Percentiles rank a stretch among this genome's conserved stretches.
phyloP scores from a whole-genome alignment of 2,888 invertebrate species.

The Zhuqinia jingwanae region DNA sequence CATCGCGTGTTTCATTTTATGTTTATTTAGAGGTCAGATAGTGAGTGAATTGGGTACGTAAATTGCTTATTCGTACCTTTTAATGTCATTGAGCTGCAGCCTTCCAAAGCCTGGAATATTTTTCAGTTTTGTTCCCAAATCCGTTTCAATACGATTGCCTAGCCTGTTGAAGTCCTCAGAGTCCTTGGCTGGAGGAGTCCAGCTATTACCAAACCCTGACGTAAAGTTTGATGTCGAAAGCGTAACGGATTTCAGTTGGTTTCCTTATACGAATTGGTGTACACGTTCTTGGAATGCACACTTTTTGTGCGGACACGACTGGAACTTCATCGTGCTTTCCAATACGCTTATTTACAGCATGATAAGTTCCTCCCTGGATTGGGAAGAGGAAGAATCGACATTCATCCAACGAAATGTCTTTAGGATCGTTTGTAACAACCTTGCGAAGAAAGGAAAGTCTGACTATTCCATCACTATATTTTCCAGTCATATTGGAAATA shows the following conservation, averaged over 20 bases:
- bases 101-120: slow-evolving; percentile 88
- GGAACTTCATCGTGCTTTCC: slow-evolving; percentile 90
- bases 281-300: slow-evolving; percentile 86
- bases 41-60: too few species aligned
- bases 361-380: slow-evolving; percentile 90
- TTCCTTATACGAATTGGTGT: slow-evolving; percentile 80
- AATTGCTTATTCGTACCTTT: slow-evolving; percentile 81
- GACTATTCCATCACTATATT: slow-evolving; percentile 88
- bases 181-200: slow-evolving; percentile 87
- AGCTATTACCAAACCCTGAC: slow-evolving; percentile 89
- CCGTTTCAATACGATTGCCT: slow-evolving; percentile 85
- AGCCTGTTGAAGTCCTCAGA: slow-evolving; percentile 88
- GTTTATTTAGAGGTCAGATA: background rate
- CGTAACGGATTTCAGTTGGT: slow-evolving; percentile 81
- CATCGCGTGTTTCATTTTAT: too few species aligned
- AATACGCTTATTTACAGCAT: slow-evolving; percentile 92
- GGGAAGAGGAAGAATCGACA: slow-evolving; percentile 95
- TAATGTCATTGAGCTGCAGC: slow-evolving; percentile 86
- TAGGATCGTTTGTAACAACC: slow-evolving; percentile 86
- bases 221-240: slow-evolving; percentile 77
- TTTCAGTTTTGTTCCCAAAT: slow-evolving; percentile 85
- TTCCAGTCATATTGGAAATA: slow-evolving; percentile 86
- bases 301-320: slow-evolving; percentile 86
- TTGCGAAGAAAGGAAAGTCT: slow-evolving; percentile 90
- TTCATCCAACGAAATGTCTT: slow-evolving; percentile 76